Evolutionary conservation across 2,888 invertebrate species (phyloP).

Genomic region (Drosophila kokeensis): DNA sequence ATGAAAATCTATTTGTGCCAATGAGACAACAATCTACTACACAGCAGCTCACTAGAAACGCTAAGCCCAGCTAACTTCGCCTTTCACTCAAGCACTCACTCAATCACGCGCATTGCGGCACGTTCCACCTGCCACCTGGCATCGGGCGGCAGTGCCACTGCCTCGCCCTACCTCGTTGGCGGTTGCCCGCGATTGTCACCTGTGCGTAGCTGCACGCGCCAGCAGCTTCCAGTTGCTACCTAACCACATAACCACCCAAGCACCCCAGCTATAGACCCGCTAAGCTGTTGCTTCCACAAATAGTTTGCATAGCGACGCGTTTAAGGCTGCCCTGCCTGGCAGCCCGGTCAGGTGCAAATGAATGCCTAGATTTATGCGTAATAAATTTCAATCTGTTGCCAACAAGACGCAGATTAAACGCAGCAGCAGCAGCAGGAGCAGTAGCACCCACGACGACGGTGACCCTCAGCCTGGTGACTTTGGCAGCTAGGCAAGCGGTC

Average conservation of each 20-base stretch:
- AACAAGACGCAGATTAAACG: conserved; percentile 78
- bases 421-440: conserved; percentile 19
- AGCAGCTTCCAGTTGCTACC: conserved; percentile 18
- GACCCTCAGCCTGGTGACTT: conserved; percentile 10
- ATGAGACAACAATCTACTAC: conserved; percentile 37
- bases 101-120: conserved; percentile 68
- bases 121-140: conserved; percentile 46
- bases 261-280: conserved; percentile 13
- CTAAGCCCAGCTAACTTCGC: not conserved
- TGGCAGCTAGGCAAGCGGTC: conserved; percentile 46
- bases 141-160: conserved; percentile 9
- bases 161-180: conserved; percentile 23
- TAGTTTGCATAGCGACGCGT: conserved; percentile 72
- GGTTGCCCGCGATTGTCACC: conserved; percentile 66
- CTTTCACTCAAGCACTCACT: conserved; percentile 23
- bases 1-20: conserved; percentile 67
- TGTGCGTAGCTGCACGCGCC: conserved; percentile 64
- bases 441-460: conserved; percentile 2
- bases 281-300: conserved; percentile 69
- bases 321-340: conserved; percentile 13
- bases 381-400: conserved; percentile 84
- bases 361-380: conserved; percentile 84
- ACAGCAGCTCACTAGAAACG: not conserved
- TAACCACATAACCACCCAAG: not conserved
- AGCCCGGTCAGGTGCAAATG: conserved; percentile 75